These are phyloP conservation scores for Uromys caudimaculatus DNA, from an alignment of 2,797 vertebrate genomes.

Conservation along the genomic window DNA sequence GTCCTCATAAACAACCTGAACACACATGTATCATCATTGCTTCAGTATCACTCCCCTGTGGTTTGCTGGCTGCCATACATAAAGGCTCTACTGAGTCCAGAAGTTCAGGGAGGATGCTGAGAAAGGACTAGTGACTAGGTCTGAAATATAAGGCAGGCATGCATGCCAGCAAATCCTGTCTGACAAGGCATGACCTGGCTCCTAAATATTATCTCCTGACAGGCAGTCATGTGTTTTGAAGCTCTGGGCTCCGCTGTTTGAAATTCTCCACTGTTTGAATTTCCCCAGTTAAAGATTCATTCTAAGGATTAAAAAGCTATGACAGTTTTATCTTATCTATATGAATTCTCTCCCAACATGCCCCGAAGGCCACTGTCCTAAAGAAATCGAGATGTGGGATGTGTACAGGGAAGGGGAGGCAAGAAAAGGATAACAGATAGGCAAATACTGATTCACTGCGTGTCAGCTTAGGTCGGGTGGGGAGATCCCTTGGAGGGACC, in stretches of 20 bases:
- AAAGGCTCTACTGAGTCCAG: slow-evolving; percentile 14
- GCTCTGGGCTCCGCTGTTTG: not conserved
- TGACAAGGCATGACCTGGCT: not conserved
- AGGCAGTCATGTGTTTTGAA: not conserved
- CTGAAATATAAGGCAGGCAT: not conserved
- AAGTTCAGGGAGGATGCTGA: slow-evolving; percentile 21
- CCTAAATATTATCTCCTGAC: not conserved
- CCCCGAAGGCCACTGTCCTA: not conserved
- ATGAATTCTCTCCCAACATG: not conserved
- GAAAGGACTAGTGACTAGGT: slow-evolving; percentile 29
- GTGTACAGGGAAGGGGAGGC: not conserved
- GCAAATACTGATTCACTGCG: not conserved
- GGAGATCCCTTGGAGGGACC: not conserved
- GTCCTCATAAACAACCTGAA: slow-evolving; percentile 25
- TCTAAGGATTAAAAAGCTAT: slow-evolving; percentile 2
- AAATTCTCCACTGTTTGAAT: not conserved
- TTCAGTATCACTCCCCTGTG: not conserved
- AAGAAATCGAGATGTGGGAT: slow-evolving; percentile 7
- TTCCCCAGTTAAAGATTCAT: slow-evolving; percentile 14
- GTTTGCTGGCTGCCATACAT: slow-evolving; percentile 25
- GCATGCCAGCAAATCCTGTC: not conserved
- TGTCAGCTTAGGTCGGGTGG: not conserved
- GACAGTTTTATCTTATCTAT: not conserved
- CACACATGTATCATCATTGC: not conserved
- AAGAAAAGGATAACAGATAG: not conserved